phyloP scores from a whole-genome alignment of 2,888 invertebrate genomes.

The Patella pellucida region DNA sequence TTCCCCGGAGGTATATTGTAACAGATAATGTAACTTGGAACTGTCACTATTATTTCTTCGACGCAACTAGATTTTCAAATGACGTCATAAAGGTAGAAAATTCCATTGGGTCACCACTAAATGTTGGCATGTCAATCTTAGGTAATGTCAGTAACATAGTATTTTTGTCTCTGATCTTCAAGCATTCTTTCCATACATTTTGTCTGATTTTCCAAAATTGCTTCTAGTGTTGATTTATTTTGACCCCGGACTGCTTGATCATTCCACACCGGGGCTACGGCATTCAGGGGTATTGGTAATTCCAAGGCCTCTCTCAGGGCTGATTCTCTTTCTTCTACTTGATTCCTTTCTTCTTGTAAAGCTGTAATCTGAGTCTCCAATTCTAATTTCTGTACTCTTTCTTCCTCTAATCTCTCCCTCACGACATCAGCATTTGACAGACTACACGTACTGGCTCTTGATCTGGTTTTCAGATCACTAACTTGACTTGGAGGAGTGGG shows the following conservation, averaged over 20 bases:
- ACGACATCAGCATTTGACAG: background rate
- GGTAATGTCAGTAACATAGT: slow-evolving; percentile 1
- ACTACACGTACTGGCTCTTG: background rate
- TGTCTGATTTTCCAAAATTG: background rate
- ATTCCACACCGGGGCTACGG: too few relatives aligned
- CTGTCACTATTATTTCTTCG: background rate
- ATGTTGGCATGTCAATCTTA: background rate
- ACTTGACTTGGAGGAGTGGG: too few relatives aligned
- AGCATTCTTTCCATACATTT: slow-evolving; percentile 8
- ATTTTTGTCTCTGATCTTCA: background rate
- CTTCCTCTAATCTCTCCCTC: background rate
- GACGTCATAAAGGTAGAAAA: background rate
- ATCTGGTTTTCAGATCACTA: too few relatives aligned
- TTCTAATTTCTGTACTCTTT: background rate
- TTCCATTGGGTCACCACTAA: background rate
- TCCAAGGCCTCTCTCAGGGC: background rate
- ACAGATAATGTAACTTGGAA: background rate
- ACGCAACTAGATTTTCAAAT: background rate
- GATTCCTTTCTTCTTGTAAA: background rate
- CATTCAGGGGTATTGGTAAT: too few relatives aligned
- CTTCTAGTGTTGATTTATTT: background rate
- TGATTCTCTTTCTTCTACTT: background rate
- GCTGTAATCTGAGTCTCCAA: background rate
- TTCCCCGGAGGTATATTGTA: slow-evolving; percentile 7
- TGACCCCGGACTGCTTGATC: too few relatives aligned